Evolutionary conservation across 2,113 vertebrate species (phyloP).

Genomic region (Psilopsiagon aymara): DNA sequence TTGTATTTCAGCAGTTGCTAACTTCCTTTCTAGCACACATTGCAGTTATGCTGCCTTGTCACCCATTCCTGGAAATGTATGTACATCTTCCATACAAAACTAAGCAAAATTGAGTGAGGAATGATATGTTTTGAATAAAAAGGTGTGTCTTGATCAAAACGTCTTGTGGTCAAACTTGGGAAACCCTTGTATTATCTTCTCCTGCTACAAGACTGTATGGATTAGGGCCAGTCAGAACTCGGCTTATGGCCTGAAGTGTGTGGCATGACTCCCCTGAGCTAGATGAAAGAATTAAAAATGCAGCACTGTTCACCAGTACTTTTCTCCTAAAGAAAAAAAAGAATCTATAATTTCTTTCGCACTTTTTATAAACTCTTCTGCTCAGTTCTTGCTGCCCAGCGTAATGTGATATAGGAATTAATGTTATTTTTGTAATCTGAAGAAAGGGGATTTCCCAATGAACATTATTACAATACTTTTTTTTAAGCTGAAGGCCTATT

Average conservation of each 20-base stretch:
- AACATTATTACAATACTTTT: conserved; percentile 6
- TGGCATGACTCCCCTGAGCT: neutral
- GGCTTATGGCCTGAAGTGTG: neutral
- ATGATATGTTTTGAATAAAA: neutral
- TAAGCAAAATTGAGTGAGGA: neutral
- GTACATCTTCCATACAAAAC: neutral
- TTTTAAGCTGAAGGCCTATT: conserved; percentile 53
- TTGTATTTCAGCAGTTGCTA: neutral
- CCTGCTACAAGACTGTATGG: neutral
- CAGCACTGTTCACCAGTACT: neutral
- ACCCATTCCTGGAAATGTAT: neutral
- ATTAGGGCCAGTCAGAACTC: neutral
- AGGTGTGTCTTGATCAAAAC: neutral
- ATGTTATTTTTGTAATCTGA: conserved; percentile 3
- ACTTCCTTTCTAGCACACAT: neutral
- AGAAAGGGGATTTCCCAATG: conserved; percentile 42
- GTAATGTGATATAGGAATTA: neutral
- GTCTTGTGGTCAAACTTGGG: neutral
- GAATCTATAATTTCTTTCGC: neutral
- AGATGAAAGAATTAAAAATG: neutral
- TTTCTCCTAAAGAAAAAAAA: neutral
- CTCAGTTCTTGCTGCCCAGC: neutral
- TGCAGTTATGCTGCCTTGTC: neutral
- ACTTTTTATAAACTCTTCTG: neutral
- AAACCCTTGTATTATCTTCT: neutral